Base-by-base conservation (phyloP, 2,113 vertebrate species). In the Azemiops feae region DNA sequence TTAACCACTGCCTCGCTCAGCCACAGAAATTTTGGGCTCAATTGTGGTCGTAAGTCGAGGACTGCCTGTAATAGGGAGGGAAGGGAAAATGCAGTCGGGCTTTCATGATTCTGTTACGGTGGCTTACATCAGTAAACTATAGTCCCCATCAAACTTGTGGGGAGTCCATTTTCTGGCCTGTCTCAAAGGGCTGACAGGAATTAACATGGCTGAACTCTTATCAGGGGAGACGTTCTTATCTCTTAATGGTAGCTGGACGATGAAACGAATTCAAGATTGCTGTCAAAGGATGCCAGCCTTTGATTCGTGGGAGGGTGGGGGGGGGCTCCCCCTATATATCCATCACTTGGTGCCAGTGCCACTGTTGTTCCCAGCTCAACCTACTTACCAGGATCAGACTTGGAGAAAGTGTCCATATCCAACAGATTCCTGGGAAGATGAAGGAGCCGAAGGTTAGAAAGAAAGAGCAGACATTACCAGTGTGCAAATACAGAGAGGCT, bases 391-490 rank as follows among this genome's bases (percentile, higher is more conserved):
- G 99, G 99, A 95, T 99, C 99, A 39, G 99, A 99, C 94, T 99
- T 99, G 89, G 99, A 99, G 96, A 99, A 99, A 53, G 99, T 99
- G 97, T 99, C 99, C 97, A 99, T 98, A 95, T 99, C 98, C 96
- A 99, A 97, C 93, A 99, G 98, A 96, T 98, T 99, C 97, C 99
- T 99, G 95, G 50, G 93, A 95, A 96, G 92, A 97, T 39, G 96
- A 93, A 89, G 88, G 57, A 93, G 96, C 11, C 25, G 94, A 95
- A 50, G 50, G 22, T 22, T 12, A 87, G 85, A 92, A n/a, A 89
- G 27, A 85, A n/a, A 92, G 69, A 89, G 47, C 16, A 92, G 60
- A 57, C 39, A 64, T 45, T 58, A 74, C 47, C 27, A 89, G 69
- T 27, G 23, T 57, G 69, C 55, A 39, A 86, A 60, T 8, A 86